Evolutionary conservation across 2,888 invertebrate genomes (phyloP), one percentile per base, ranked within the genome.

Genomic region (Sinhomidia bicolor): DNA sequence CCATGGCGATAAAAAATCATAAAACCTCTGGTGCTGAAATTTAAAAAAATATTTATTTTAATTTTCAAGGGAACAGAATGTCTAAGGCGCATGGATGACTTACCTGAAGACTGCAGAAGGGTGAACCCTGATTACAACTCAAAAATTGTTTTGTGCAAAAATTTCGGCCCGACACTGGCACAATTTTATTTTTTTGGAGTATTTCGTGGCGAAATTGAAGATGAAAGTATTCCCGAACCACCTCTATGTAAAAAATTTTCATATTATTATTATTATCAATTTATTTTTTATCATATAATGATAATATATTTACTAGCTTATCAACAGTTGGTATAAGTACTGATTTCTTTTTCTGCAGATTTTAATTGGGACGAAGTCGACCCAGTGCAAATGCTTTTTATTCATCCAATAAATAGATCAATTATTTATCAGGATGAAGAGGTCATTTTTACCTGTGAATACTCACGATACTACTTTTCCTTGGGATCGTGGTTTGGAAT

Each of bases 231-330:
- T 26, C 36, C 9, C 2, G 57, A 29, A 5, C 85, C 89, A 10
- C 68, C 84, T 47, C 60, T 85, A 6, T 89, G 89, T 89, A 85
- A n/a, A n/a, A n/a, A n/a, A n/a, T n/a, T n/a, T n/a, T n/a, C n/a
- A n/a, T n/a, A n/a, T n/a, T n/a, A n/a, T n/a, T n/a, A n/a, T n/a
- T n/a, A n/a, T n/a, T n/a, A n/a, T n/a, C n/a, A n/a, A n/a, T n/a
- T n/a, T n/a, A n/a, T n/a, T n/a, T n/a, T 71, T 71, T 0, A 32
- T 10, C 10, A n/a, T 0, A 32, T 4, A 32, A 65, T 0, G 2
- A 17, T 20, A 44, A 71, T 20, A 4, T 44, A 5, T 5, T 20
- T 26, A 4, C 0, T 20, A 5, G 5, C 20, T 44, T 71, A 26
- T 36, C 0, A 44, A 20, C n/a, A n/a, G 5, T 29, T 65, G 17